phyloP scores from a whole-genome alignment of 2,888 invertebrate genomes.

The Neoitamus cyanurus region DNA sequence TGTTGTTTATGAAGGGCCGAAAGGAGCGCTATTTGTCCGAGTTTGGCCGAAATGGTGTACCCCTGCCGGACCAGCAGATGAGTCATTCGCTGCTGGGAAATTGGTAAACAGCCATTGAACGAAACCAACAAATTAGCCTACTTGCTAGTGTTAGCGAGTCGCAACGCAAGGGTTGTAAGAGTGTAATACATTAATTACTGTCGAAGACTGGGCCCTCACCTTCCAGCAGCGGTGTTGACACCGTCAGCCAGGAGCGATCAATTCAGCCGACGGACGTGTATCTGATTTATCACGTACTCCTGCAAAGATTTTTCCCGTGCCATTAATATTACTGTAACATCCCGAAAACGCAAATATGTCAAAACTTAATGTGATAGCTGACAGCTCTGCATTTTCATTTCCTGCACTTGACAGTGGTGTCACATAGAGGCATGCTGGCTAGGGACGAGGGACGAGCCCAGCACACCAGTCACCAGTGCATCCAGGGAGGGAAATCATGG shows the following conservation, averaged over 20 bases:
- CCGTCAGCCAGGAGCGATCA: conserved; percentile 15
- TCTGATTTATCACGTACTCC: conserved; percentile 39
- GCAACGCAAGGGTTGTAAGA: too few species aligned
- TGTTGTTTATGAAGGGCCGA: neutral
- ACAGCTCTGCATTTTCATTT: conserved; percentile 55
- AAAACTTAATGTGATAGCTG: conserved; percentile 55
- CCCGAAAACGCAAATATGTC: conserved; percentile 53
- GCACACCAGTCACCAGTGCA: neutral
- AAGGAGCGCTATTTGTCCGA: neutral
- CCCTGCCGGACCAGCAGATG: neutral
- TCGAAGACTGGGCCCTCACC: neutral
- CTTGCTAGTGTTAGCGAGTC: too few species aligned
- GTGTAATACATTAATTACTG: neutral
- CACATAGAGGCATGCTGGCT: conserved; percentile 47
- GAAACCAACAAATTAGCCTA: neutral
- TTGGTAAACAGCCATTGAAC: neutral
- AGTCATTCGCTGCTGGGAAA: neutral
- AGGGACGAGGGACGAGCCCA: conserved; percentile 39
- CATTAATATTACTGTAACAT: conserved; percentile 46
- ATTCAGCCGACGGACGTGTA: conserved; percentile 14
- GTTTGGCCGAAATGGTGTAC: neutral
- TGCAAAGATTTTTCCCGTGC: conserved; percentile 34
- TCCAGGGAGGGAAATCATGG: conserved; percentile 5
- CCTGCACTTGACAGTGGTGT: conserved; percentile 53
- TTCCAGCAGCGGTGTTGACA: neutral